Conservation (phyloP, 2,113 vertebrate species). For the Onychostoma macrolepis region DNA sequence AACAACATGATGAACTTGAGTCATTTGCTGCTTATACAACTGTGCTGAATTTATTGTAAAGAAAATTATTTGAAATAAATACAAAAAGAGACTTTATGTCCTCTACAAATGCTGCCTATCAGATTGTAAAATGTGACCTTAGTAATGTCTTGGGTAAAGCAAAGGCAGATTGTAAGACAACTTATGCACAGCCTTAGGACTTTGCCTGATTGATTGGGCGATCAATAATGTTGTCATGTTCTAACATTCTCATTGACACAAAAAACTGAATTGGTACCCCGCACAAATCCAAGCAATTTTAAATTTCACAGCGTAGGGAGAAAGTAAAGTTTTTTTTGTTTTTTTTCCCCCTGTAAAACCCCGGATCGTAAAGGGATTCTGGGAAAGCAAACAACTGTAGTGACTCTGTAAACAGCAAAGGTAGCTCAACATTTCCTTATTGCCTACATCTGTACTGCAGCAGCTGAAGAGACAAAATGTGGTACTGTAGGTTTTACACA, state of each 20-base stretch:
- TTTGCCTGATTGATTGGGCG: background rate
- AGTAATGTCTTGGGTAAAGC: background rate
- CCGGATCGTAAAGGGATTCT: conserved; percentile 25
- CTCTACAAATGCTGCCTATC: background rate
- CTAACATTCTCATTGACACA: background rate
- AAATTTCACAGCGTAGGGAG: background rate
- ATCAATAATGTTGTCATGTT: background rate
- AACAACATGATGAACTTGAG: background rate
- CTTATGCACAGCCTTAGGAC: background rate
- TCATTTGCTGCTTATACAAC: background rate
- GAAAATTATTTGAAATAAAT: background rate
- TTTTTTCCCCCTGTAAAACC: conserved; percentile 3
- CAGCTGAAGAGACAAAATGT: background rate
- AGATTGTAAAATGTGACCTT: background rate
- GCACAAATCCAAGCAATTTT: background rate
- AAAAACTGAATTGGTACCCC: background rate
- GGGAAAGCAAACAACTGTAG: conserved; percentile 53
- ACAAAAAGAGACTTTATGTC: background rate
- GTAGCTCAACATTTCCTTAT: conserved; percentile 46
- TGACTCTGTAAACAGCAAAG: conserved; percentile 46
- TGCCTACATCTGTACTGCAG: conserved; percentile 4
- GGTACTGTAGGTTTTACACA: conserved; percentile 8
- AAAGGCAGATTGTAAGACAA: background rate
- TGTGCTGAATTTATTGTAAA: background rate
- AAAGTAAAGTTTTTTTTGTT: background rate